Percentiles rank a stretch among this genome's conserved stretches.
Conservation (phyloP, 2,797 vertebrate genomes). For the Monodelphis domestica region DNA sequence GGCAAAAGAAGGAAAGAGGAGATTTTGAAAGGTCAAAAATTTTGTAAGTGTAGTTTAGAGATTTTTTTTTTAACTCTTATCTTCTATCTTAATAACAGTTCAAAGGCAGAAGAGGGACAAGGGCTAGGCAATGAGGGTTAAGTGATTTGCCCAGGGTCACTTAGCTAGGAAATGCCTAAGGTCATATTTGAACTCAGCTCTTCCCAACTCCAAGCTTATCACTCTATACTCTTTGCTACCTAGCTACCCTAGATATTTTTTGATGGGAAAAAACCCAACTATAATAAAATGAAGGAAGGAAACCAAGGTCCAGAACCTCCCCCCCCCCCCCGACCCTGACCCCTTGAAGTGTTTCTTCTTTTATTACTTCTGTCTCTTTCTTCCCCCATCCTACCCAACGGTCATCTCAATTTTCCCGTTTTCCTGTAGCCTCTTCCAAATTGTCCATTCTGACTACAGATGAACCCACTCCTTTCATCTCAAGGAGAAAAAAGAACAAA, state of each 20-base stretch:
- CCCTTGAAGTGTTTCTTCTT: neutral
- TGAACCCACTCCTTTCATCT: conserved; percentile 19
- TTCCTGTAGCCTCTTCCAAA: conserved; percentile 53
- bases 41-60: conserved; percentile 15
- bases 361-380: neutral
- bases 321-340: neutral
- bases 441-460: conserved; percentile 9
- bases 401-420: neutral
- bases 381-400: neutral
- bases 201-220: too few relatives aligned
- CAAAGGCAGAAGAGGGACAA: too few relatives aligned
- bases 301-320: neutral
- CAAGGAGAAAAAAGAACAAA: conserved; percentile 60
- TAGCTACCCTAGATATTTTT: too few relatives aligned
- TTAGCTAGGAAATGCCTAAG: too few relatives aligned
- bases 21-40: neutral
- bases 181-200: too few relatives aligned
- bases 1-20: neutral
- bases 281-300: neutral
- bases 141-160: too few relatives aligned
- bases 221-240: too few relatives aligned
- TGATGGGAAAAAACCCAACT: rapidly evolving
- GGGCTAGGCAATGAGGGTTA: too few relatives aligned
- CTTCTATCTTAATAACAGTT: too few relatives aligned
- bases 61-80: too few relatives aligned